phyloP scores from a whole-genome alignment of 2,113 vertebrate genomes.

The Sapayoa aenigma region DNA sequence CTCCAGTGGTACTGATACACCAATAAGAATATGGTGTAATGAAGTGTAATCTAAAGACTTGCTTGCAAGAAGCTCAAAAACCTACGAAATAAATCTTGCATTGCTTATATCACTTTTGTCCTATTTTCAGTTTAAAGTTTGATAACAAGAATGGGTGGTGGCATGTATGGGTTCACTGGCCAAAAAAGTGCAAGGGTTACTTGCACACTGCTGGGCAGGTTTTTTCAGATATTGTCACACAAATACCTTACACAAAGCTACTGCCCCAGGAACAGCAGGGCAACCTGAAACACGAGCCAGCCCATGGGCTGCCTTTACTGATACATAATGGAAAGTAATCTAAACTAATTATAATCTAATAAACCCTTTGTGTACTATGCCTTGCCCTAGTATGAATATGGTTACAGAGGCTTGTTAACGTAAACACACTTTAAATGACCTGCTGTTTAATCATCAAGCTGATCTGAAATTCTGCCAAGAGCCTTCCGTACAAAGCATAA shows the following conservation, averaged over 20 bases:
- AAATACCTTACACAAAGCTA: neutral
- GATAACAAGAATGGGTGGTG: neutral
- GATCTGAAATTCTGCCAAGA: conserved; percentile 12
- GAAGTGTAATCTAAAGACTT: neutral
- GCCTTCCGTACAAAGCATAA: neutral
- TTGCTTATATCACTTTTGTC: neutral
- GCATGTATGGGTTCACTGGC: neutral
- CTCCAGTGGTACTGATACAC: neutral
- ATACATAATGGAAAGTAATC: conserved; percentile 43
- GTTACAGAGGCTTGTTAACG: neutral
- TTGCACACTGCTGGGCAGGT: neutral
- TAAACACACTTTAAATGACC: conserved; percentile 20
- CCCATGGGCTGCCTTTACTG: neutral
- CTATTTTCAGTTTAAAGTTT: conserved; percentile 14
- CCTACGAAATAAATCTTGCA: neutral
- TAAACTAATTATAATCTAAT: conserved; percentile 38
- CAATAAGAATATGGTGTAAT: neutral
- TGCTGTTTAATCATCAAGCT: conserved; percentile 27
- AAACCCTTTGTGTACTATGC: neutral
- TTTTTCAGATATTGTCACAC: neutral
- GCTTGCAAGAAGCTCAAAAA: neutral
- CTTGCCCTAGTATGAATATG: neutral
- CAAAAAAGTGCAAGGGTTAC: neutral
- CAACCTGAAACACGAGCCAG: neutral
- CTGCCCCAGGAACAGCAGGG: neutral